Conservation (phyloP, 2,113 vertebrate species). For the Sturnus vulgaris region DNA sequence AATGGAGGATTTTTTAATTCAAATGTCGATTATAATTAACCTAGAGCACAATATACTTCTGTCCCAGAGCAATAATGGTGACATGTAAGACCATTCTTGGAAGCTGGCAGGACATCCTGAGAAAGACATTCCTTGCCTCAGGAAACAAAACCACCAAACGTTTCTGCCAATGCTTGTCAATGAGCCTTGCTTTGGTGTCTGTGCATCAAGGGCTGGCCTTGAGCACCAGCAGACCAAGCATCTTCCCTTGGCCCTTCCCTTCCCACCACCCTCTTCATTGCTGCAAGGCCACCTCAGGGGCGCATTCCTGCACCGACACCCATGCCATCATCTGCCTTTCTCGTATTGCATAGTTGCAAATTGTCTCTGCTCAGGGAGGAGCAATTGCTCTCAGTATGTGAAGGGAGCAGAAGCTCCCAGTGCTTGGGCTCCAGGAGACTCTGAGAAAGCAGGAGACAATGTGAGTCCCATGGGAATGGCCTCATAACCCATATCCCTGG, state of each 20-base stretch:
- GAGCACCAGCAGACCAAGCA: accelerated
- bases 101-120: neutral
- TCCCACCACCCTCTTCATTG: neutral
- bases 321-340: neutral
- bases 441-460: neutral
- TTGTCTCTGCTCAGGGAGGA: neutral
- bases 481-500: accelerated
- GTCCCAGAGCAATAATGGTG: neutral
- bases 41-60: neutral
- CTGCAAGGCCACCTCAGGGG: accelerated
- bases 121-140: neutral
- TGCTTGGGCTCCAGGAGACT: neutral
- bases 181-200: neutral
- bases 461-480: neutral
- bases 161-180: neutral
- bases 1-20: neutral
- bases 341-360: neutral
- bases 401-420: neutral
- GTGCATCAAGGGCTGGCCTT: neutral
- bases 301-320: accelerated
- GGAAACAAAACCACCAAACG: neutral
- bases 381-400: accelerated
- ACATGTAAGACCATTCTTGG: neutral
- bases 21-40: constrained; percentile 26
- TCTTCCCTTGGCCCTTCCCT: neutral